Base-by-base conservation (phyloP, 1,140 invertebrate genomes). In the Bombus waltoni region DNA sequence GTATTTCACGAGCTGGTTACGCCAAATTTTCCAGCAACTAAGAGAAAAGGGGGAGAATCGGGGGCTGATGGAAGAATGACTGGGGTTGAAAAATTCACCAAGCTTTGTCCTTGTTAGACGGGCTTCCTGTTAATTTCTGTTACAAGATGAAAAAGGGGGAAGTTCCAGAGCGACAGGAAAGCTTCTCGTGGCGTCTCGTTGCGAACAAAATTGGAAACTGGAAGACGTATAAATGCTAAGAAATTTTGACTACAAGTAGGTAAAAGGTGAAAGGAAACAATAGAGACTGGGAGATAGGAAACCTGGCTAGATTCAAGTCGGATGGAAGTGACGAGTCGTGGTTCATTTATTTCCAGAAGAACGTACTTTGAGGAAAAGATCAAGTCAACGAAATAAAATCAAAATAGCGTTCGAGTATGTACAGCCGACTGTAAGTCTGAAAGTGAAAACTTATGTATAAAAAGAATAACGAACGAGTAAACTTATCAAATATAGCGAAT, bases 111-210 rank as follows among this genome's bases (percentile, higher is more conserved):
- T 57, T 32, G 74, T 57, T 75, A 13, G 5, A n/a, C 38, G 28
- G 35, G 35, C 35, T 77, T 65, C 59, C 77, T 76, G 86, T 86
- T 76, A 75, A 75, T 75, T 75, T 32, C 6, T 13, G 74, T 75
- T 57, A 57, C 74, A 15, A 76, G 35, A 32, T 76, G 47, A 22
- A 74, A 59, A 57, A 76, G 47, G 73, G 18, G 42, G n/a, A 47
- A 75, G 73, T 35, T 47, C 9, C 10, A 3, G n/a, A 35, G 5
- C 38, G 32, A 2, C 10, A 15, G 35, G 11, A 38, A 57, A 28
- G 44, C 42, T 74, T 25, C 11, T 9, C 32, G 22, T 13, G 44
- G 18, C 6, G 4, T 75, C 35, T 53, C 73, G 18, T 53, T 18
- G 22, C 5, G 32, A 75, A 25, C 42, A n/a, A 74, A 35, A 35